Evolutionary conservation across 2,888 invertebrate species (phyloP), one percentile per base, ranked within the genome.

Genomic region (Pseudeuparius sepicola): DNA sequence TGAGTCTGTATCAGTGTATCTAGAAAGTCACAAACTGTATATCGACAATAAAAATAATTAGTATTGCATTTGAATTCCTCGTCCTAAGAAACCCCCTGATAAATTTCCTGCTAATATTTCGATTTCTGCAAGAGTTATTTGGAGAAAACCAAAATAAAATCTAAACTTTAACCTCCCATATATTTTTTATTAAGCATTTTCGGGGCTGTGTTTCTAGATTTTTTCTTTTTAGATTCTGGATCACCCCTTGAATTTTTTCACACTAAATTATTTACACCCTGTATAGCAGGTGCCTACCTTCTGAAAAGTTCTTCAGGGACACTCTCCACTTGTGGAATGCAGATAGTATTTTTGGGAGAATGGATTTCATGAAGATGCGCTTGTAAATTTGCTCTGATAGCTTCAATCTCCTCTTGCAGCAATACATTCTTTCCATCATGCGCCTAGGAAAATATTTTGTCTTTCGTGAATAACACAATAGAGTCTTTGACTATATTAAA

Each of bases 1-100:
- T 0, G 87, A 88, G 56, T 87, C 87, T 0, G 85, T 87, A 49
- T 86, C 85, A 0, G 86, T 81, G 52, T 86, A 87, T 42, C 81
- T 78, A 41, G 14, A n/a, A n/a, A n/a, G n/a, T n/a, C 45, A 44
- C 11, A 6, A 36, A 24, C 32, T 24, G 9, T 18, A 34, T 24
- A 24, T 39, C 13, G 6, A 3, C 20, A 3, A 5, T 13, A 14
- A 6, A 3, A 20, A 7, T 20, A 20, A 7, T 7, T n/a, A 20
- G n/a, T 6, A 20, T 20, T 20, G 20, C 20, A 6, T 20, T 7
- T n/a, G n/a, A n/a, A n/a, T n/a, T n/a, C n/a, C n/a, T n/a, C n/a
- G n/a, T n/a, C n/a, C n/a, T n/a, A n/a, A n/a, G n/a, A 20, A 7
- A n/a, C n/a, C n/a, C 20, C 20, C n/a, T n/a, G n/a, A n/a, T n/a